A percentile compares a stretch with the other conserved stretches of the same genome.
Conservation (phyloP, 2,113 vertebrate genomes). For the Cyprinodon brontotheroides region DNA sequence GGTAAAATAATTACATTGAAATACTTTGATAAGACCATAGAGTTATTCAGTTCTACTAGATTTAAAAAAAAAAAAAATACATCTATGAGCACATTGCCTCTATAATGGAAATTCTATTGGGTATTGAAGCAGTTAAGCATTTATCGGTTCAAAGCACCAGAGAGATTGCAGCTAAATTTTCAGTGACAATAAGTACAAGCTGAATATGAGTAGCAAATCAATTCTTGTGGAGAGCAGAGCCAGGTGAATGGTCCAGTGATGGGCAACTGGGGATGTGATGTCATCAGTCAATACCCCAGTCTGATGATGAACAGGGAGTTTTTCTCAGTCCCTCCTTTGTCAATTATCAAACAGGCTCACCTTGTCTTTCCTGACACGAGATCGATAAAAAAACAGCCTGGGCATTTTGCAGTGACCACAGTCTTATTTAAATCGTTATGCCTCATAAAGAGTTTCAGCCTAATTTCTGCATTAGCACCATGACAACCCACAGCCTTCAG, state of each 20-base stretch:
- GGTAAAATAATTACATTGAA: neutral
- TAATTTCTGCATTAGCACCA: constrained; percentile 55
- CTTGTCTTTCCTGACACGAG: constrained; percentile 45
- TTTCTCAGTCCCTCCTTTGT: constrained; percentile 51
- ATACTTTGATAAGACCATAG: neutral
- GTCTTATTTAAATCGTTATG: constrained; percentile 43
- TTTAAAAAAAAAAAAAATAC: neutral
- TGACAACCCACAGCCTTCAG: constrained; percentile 37
- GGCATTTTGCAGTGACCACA: constrained; percentile 34
- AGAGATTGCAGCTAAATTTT: constrained; percentile 35
- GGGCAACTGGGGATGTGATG: constrained; percentile 47
- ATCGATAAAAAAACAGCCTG: constrained; percentile 61
- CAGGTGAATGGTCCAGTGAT: constrained; percentile 46
- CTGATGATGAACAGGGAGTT: constrained; percentile 60
- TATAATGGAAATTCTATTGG: neutral
- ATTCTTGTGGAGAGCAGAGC: constrained; percentile 31
- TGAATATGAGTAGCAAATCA: constrained; percentile 47
- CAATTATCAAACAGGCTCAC: constrained; percentile 55
- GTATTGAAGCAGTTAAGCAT: constrained; percentile 6
- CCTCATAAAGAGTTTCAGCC: constrained; percentile 35
- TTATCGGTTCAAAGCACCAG: neutral
- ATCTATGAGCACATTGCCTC: neutral
- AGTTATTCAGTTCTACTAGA: neutral
- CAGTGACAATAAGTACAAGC: constrained; percentile 40
- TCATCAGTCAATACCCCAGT: constrained; percentile 61